Conservation (phyloP, 2,888 invertebrate species). For the Tinea pellionella region DNA sequence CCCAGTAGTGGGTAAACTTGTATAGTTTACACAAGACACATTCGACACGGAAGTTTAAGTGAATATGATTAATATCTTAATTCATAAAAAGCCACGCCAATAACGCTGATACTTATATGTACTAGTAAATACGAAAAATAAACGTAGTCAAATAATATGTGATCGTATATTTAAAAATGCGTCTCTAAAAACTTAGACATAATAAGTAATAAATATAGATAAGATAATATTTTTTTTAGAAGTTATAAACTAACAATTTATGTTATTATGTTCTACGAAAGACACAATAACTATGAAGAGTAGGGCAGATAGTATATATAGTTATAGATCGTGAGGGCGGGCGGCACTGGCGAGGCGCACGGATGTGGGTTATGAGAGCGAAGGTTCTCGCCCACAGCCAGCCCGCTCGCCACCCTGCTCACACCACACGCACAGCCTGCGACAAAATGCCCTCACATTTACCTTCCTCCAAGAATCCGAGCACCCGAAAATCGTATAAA, state of each 20-base stretch:
- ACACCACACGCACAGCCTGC: slow-evolving; percentile 22
- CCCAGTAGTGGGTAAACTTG: too few species aligned
- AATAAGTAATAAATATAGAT: too few species aligned
- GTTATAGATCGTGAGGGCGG: slow-evolving; percentile 16
- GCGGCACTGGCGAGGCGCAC: slow-evolving; percentile 28
- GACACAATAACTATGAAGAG: not conserved
- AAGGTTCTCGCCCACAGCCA: slow-evolving; percentile 33
- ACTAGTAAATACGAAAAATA: too few species aligned
- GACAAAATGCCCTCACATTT: slow-evolving; percentile 7
- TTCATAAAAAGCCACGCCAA: too few species aligned
- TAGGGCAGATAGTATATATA: not conserved
- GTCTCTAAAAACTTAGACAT: too few species aligned
- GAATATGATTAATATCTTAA: too few species aligned
- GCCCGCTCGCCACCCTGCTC: slow-evolving; percentile 32
- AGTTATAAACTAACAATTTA: not conserved
- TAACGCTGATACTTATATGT: too few species aligned
- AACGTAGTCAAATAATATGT: too few species aligned
- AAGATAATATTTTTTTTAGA: not conserved
- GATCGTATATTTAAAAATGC: too few species aligned
- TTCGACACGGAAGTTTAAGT: too few species aligned
- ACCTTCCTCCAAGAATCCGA: not conserved
- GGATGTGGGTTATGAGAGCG: slow-evolving; percentile 53
- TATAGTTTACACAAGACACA: too few species aligned
- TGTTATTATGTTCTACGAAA: not conserved
- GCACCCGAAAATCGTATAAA: not conserved